Base-by-base conservation (phyloP, 2,113 vertebrate species). In the Siniperca chuatsi region DNA sequence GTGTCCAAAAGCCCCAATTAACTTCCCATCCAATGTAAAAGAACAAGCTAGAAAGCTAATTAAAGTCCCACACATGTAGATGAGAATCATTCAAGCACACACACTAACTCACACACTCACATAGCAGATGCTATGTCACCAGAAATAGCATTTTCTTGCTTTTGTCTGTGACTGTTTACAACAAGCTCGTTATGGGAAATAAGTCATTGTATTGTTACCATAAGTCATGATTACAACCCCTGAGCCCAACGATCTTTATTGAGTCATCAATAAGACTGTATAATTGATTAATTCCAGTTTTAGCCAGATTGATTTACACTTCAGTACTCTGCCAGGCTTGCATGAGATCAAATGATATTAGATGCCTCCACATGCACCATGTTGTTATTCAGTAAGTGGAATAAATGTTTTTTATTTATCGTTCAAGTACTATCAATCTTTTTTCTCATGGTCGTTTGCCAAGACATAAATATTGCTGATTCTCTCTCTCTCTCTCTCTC, bases 1-100 rank as follows among this genome's bases (percentile, higher is more conserved):
- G 85, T 92, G 87, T 93, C 89, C 89, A 90, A 88, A 90, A 93
- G 85, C 86, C 65, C 91, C 92, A 94, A 93, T 93, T 94, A 94
- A 87, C 90, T 90, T 94, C 88, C 77, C 86, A 84, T 89, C 72
- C 89, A 87, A 89, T 90, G 89, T 88, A 92, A 84, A 87, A 75
- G 89, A 89, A 92, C 84, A 92, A 89, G 89, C 87, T 85, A 76
- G 81, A 88, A 77, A 89, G 89, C 92, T 92, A 92, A 94, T 94
- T 92, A 93, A 89, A 88, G 79, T 55, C 66, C 75, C 82, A 83
- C 83, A 84, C 87, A 86, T 86, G 87, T 75, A 89, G 71, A 90
- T 74, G 81, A 68, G 37, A 72, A 69, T 58, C 60, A 54, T 5
- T 77, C 55, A 72, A 57, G 16, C 81, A 50, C 76, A 68, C 86